A percentile compares a stretch with the other conserved stretches of the same genome.
These are phyloP conservation scores for Entomyzon cyanotis DNA, from an alignment of 2,113 vertebrate species.

Conservation along the genomic window DNA sequence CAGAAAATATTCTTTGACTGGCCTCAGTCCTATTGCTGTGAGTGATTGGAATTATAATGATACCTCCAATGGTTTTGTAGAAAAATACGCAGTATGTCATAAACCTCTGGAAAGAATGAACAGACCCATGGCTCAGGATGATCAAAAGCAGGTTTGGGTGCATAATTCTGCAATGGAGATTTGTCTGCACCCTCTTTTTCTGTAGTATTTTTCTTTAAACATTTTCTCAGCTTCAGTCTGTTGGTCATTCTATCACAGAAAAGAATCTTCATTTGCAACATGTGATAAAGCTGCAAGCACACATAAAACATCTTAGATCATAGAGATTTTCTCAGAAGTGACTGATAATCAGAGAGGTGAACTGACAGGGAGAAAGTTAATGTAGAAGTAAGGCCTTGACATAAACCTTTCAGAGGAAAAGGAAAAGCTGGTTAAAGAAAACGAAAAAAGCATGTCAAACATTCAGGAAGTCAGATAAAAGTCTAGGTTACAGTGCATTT, in stretches of 20 bases:
- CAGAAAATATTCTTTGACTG: not conserved
- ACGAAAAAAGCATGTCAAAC: not conserved
- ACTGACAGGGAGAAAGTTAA: not conserved
- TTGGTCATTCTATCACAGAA: not conserved
- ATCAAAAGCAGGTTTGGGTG: not conserved
- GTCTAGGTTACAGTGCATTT: not conserved
- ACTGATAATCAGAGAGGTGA: not conserved
- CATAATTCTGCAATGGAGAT: not conserved
- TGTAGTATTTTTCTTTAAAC: not conserved
- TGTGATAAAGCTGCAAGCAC: not conserved
- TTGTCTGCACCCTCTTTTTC: not conserved
- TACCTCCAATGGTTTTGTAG: not conserved
- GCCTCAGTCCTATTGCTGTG: not conserved
- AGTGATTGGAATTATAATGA: not conserved
- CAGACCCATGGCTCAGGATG: rapidly evolving
- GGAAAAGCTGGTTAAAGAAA: not conserved
- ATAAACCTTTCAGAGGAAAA: not conserved
- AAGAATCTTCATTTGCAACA: not conserved
- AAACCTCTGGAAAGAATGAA: not conserved
- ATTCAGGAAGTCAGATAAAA: not conserved
- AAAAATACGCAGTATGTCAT: not conserved
- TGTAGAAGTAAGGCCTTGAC: not conserved
- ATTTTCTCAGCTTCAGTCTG: not conserved
- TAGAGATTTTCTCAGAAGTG: not conserved
- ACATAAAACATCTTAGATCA: not conserved